A percentile compares a stretch with the other conserved stretches of the same genome.
These are phyloP conservation scores for Hemibagrus guttatus DNA, from an alignment of 2,797 vertebrate genomes.

Conservation along the genomic window DNA sequence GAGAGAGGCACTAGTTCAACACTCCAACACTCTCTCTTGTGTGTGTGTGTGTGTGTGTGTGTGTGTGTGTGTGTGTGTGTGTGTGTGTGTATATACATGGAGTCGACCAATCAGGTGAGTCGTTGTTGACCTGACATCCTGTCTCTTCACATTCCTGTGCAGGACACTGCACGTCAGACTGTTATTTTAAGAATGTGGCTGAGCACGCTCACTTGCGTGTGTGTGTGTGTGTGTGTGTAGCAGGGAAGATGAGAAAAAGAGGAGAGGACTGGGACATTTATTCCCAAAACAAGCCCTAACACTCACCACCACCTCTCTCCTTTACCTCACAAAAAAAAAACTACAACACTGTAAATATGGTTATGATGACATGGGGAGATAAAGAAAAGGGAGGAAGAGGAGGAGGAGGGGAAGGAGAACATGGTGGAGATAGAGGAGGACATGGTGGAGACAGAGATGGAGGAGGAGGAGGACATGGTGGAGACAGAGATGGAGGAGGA, in stretches of 20 bases:
- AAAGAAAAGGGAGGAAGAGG: neutral
- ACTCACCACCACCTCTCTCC: too few relatives aligned
- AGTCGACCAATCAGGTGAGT: neutral
- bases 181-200: slow-evolving; percentile 29
- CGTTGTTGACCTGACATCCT: slow-evolving; percentile 9
- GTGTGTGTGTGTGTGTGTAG: neutral
- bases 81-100: neutral
- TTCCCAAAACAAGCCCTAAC: neutral
- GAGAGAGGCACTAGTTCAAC: neutral
- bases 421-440: neutral
- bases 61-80: slow-evolving; percentile 2
- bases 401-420: neutral
- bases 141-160: slow-evolving; percentile 26
- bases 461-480: neutral
- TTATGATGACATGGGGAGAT: neutral
- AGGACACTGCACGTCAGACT: slow-evolving; percentile 26
- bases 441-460: neutral
- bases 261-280: neutral
- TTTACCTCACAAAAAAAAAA: neutral
- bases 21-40: neutral
- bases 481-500: neutral
- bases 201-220: neutral
- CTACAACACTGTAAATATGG: too few relatives aligned
- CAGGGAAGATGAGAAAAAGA: neutral
- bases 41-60: neutral